These are phyloP conservation scores for Cynoglossus semilaevis DNA, from an alignment of 2,113 vertebrate species.

Conservation along the genomic window DNA sequence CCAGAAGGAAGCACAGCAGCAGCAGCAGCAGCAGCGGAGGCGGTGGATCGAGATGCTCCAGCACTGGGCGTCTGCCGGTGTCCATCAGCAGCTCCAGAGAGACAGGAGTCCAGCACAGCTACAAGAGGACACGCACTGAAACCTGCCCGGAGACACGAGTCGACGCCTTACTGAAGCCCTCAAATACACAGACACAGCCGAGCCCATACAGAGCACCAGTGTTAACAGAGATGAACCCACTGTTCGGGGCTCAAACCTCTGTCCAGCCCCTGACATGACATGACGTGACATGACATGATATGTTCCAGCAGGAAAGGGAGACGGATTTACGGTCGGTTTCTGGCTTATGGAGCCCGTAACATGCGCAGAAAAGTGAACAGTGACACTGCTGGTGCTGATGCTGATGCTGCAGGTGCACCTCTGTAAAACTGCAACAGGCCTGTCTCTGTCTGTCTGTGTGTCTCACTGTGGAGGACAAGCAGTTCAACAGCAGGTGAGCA, in stretches of 20 bases:
- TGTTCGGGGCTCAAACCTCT: no score
- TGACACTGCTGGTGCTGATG: background rate
- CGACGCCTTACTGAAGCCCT: background rate
- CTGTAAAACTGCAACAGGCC: constrained; percentile 53
- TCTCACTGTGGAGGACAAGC: constrained; percentile 59
- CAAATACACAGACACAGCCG: background rate
- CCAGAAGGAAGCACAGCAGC: constrained; percentile 33
- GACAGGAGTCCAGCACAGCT: background rate
- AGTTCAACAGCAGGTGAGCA: constrained; percentile 66
- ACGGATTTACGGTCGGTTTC: constrained; percentile 39
- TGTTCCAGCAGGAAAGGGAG: constrained; percentile 71
- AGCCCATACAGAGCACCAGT: background rate
- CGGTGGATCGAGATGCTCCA: background rate
- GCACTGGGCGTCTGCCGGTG: constrained; percentile 46
- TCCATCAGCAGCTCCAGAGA: constrained; percentile 19
- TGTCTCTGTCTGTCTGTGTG: constrained; percentile 62
- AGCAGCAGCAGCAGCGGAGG: constrained; percentile 34
- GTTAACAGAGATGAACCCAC: background rate
- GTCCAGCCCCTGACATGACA: background rate
- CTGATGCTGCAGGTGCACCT: constrained; percentile 20
- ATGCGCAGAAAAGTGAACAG: constrained; percentile 16
- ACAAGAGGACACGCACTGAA: background rate
- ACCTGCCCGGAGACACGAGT: background rate
- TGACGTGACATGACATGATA: constrained; percentile 70
- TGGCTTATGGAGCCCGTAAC: constrained; percentile 50